Evolutionary conservation across 2,113 vertebrate genomes (phyloP).

Genomic region (Salvelinus alpinus): DNA sequence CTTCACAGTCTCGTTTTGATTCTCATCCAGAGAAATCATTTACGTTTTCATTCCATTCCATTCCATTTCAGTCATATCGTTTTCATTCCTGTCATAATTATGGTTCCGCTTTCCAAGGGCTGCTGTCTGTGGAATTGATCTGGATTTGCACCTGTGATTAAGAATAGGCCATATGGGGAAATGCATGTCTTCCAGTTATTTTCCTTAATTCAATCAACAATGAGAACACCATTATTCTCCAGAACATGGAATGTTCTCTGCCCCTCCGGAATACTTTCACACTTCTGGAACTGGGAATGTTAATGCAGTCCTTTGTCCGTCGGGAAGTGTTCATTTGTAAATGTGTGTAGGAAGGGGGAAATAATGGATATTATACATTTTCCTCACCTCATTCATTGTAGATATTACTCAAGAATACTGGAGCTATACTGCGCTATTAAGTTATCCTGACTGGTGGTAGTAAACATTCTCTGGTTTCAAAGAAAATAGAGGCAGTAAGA

Average conservation of each 20-base stretch:
- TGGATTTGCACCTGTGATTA: conserved; percentile 50
- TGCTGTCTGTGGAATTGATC: conserved; percentile 37
- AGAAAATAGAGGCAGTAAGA: background rate
- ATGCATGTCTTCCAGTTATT: conserved; percentile 37
- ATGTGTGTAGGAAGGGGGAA: conserved; percentile 37
- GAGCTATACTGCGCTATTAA: conserved; percentile 26
- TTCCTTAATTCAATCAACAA: conserved; percentile 63
- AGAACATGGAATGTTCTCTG: conserved; percentile 55
- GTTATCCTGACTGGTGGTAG: conserved; percentile 5
- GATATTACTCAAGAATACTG: conserved; percentile 21
- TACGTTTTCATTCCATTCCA: background rate
- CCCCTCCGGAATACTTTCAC: conserved; percentile 72
- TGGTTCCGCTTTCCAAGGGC: background rate
- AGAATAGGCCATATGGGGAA: conserved; percentile 28
- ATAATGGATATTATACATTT: conserved; percentile 55
- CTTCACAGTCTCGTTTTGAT: conserved; percentile 11
- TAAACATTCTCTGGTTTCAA: background rate
- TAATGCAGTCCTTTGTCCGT: conserved; percentile 61
- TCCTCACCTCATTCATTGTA: conserved; percentile 40
- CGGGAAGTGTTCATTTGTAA: conserved; percentile 73
- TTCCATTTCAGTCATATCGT: background rate
- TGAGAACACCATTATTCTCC: conserved; percentile 49
- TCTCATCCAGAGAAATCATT: conserved; percentile 28
- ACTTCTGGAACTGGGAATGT: conserved; percentile 60
- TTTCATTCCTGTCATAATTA: too few relatives aligned